Evolutionary conservation across 2,888 invertebrate genomes (phyloP).

Genomic region (Congeria kusceri): DNA sequence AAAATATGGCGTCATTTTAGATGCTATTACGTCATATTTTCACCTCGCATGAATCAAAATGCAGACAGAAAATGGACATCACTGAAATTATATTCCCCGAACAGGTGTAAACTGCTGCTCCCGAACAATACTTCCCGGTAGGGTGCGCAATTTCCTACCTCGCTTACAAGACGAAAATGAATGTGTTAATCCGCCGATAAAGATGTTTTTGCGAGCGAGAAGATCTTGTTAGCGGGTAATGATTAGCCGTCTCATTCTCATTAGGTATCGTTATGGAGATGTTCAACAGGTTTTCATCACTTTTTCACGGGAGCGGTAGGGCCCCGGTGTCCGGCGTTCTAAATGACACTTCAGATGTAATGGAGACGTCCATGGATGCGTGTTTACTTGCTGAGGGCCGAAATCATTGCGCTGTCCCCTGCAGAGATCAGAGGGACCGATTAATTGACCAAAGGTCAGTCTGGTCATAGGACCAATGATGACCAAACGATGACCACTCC

Average conservation of each 20-base stretch:
- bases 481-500: conserved; percentile 58
- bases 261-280: conserved; percentile 53
- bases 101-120: conserved; percentile 52
- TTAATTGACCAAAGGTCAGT: conserved; percentile 65
- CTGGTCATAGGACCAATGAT: conserved; percentile 60
- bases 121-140: conserved; percentile 21
- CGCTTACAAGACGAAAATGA: conserved; percentile 27
- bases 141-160: conserved; percentile 1
- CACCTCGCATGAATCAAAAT: neutral
- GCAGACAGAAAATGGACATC: conserved; percentile 47
- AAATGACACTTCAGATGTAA: conserved; percentile 51
- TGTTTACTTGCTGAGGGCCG: conserved; percentile 42
- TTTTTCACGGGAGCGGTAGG: conserved; percentile 48
- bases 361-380: conserved; percentile 49
- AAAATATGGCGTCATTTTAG: conserved; percentile 59
- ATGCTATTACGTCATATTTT: conserved; percentile 49
- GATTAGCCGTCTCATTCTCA: conserved; percentile 67
- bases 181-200: conserved; percentile 40
- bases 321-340: conserved; percentile 44
- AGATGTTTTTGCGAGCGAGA: conserved; percentile 56
- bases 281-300: conserved; percentile 51
- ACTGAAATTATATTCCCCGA: conserved; percentile 49
- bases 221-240: conserved; percentile 62
- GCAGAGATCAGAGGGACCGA: conserved; percentile 60
- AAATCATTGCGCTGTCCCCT: conserved; percentile 39